Percentiles rank a stretch among this genome's conserved stretches.
Conservation (phyloP, 2,113 vertebrate genomes). For the Carettochelys insculpta region DNA sequence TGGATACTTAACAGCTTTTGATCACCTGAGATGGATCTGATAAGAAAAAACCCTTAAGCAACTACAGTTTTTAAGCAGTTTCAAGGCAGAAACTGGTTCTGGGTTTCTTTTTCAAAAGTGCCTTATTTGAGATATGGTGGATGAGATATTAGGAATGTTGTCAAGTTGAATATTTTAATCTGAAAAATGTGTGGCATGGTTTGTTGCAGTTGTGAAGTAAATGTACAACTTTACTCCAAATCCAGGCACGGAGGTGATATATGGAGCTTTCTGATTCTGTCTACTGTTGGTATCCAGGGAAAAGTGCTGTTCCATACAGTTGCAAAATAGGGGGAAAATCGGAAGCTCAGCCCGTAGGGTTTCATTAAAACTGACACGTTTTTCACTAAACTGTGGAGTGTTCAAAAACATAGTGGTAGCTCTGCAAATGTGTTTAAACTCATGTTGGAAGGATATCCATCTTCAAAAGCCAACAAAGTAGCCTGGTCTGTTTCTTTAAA, state of each 20-base stretch:
- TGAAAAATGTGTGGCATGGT: not conserved
- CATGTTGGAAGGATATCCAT: not conserved
- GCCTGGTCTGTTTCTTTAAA: not conserved
- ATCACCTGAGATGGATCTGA: not conserved
- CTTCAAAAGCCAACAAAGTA: not conserved
- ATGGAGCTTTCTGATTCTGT: not conserved
- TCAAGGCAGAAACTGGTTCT: not conserved
- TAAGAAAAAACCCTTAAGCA: not conserved
- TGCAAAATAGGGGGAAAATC: not conserved
- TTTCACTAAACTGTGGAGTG: not conserved
- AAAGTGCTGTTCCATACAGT: not conserved
- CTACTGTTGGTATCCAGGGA: not conserved
- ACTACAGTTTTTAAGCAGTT: not conserved
- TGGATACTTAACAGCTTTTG: not conserved
- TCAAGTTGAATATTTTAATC: not conserved
- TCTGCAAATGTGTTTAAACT: not conserved
- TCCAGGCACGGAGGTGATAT: not conserved
- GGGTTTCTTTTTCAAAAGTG: not conserved
- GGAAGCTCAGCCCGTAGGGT: not conserved
- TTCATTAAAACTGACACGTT: not conserved
- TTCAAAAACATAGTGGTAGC: not conserved
- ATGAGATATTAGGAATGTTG: not conserved
- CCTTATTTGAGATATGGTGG: not conserved
- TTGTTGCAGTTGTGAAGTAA: not conserved
- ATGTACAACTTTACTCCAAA: not conserved